A percentile compares a stretch with the other conserved stretches of the same genome.
phyloP scores from a whole-genome alignment of 2,888 invertebrate species.

The Nymphalis c-album region DNA sequence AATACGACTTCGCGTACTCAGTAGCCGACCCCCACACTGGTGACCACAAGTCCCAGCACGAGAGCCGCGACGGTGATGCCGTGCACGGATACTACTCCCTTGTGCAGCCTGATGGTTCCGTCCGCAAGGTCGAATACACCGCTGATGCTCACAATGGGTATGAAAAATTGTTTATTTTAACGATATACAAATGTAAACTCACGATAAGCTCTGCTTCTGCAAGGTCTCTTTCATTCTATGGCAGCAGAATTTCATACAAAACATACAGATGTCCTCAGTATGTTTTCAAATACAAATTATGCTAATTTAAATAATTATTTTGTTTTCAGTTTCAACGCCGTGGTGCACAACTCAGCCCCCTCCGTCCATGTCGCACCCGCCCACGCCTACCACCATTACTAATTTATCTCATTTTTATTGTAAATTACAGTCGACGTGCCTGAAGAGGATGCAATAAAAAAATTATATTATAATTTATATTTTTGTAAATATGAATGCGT shows the following conservation, averaged over 20 bases:
- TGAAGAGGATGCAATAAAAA: constrained; percentile 4
- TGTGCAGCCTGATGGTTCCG: constrained; percentile 69
- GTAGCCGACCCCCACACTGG: constrained; percentile 74
- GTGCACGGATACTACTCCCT: constrained; percentile 80
- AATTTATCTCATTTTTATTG: background rate
- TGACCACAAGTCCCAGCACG: constrained; percentile 72
- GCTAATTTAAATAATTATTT: background rate
- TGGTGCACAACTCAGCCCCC: constrained; percentile 71
- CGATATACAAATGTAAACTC: no score
- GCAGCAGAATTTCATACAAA: no score
- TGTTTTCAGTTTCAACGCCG: constrained; percentile 68
- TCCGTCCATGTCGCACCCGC: constrained; percentile 56
- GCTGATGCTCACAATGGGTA: constrained; percentile 68
- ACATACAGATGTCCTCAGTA: no score
- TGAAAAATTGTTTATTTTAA: constrained; percentile 23
- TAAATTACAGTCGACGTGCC: constrained; percentile 9
- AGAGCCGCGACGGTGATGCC: constrained; percentile 63
- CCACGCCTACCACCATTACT: constrained; percentile 38
- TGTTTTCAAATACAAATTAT: no score
- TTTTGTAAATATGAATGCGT: constrained; percentile 24
- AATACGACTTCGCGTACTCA: constrained; percentile 65
- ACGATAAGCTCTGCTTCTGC: no score
- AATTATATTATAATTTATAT: constrained; percentile 19
- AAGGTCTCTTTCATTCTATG: no score
- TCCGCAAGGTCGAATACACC: constrained; percentile 68